phyloP scores from a whole-genome alignment of 1,140 invertebrate genomes.

The Diorhabda sublineata region DNA sequence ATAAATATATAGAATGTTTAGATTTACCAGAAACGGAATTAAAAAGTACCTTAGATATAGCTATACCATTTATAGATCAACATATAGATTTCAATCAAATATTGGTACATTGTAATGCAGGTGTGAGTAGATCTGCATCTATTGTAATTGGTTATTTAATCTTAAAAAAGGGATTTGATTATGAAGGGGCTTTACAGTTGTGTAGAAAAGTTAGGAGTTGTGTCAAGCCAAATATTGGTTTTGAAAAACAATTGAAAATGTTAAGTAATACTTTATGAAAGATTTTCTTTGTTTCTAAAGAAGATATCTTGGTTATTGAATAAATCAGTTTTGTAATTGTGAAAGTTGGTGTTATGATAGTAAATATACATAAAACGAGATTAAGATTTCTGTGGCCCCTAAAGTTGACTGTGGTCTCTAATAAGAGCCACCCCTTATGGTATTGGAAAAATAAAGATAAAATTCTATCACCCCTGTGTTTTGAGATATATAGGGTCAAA shows the following conservation, averaged over 20 bases:
- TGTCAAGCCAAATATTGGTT: slow-evolving; percentile 77
- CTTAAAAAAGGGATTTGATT: slow-evolving; percentile 57
- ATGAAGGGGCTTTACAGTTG: slow-evolving; percentile 64
- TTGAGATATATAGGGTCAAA: no score
- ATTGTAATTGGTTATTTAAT: slow-evolving; percentile 83
- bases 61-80: slow-evolving; percentile 56
- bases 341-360: no score
- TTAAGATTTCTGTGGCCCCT: no score
- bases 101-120: slow-evolving; percentile 88
- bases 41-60: slow-evolving; percentile 48
- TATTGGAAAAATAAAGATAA: no score
- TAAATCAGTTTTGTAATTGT: no score
- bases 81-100: slow-evolving; percentile 54
- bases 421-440: no score
- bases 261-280: slow-evolving; percentile 5
- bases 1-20: slow-evolving; percentile 59
- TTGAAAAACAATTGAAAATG: slow-evolving; percentile 61
- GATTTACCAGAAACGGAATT: slow-evolving; percentile 69
- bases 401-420: no score
- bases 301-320: background rate
- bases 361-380: no score
- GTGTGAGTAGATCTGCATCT: slow-evolving; percentile 80
- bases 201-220: slow-evolving; percentile 63
- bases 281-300: background rate
- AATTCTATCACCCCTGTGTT: no score